Percentiles rank a stretch among this genome's conserved stretches.
Conservation (phyloP, 2,113 vertebrate genomes). For the Hystrix brachyura region DNA sequence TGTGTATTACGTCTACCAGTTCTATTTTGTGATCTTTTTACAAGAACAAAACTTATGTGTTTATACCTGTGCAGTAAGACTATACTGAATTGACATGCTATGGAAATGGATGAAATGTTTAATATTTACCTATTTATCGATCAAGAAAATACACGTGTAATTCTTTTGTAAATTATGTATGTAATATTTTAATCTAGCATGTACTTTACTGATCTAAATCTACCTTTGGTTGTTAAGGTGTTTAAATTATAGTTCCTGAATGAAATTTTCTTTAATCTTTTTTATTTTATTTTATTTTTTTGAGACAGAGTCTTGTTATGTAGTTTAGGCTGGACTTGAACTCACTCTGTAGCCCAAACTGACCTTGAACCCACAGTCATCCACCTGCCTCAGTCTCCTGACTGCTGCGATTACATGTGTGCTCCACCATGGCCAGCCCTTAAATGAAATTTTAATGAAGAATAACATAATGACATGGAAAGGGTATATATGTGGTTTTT, state of each 20-base stretch:
- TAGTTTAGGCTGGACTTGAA: too few relatives aligned
- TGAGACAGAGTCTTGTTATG: too few relatives aligned
- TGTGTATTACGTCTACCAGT: background rate
- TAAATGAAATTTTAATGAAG: background rate
- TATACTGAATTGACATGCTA: background rate
- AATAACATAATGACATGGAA: background rate
- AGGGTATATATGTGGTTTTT: background rate
- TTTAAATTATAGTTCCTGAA: background rate
- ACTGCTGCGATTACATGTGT: too few relatives aligned
- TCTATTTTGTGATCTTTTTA: background rate
- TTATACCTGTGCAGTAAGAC: background rate
- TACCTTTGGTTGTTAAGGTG: background rate
- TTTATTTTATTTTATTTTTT: too few relatives aligned
- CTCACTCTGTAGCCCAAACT: too few relatives aligned
- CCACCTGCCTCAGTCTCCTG: too few relatives aligned
- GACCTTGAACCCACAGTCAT: too few relatives aligned
- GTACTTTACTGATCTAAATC: background rate
- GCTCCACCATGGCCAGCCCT: too few relatives aligned
- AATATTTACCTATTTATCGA: background rate
- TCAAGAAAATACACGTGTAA: background rate
- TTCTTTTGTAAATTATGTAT: background rate
- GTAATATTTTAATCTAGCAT: background rate
- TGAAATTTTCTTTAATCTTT: background rate
- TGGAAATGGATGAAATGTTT: background rate
- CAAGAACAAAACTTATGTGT: background rate